phyloP scores from a whole-genome alignment of 2,113 vertebrate species.

The Dissostichus mawsoni region DNA sequence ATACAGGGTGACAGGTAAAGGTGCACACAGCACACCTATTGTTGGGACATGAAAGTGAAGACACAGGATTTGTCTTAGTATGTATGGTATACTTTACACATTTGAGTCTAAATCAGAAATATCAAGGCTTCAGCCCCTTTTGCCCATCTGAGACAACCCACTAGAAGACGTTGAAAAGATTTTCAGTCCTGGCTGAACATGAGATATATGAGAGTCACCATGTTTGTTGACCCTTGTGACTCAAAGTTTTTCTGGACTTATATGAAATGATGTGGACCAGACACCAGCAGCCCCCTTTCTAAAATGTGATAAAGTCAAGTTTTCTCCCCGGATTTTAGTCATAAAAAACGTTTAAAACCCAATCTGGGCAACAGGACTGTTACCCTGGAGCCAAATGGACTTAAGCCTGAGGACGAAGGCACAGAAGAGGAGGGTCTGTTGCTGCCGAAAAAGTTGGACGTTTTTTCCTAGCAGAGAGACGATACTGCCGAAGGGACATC shows the following conservation, averaged over 20 bases:
- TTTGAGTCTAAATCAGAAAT: background rate
- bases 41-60: conserved; percentile 13
- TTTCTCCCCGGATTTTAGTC: background rate
- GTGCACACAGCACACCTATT: background rate
- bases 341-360: background rate
- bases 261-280: conserved; percentile 53
- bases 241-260: conserved; percentile 28
- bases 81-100: conserved; percentile 33
- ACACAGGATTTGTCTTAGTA: conserved; percentile 44
- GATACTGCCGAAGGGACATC: conserved; percentile 23
- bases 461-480: conserved; percentile 30
- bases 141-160: background rate
- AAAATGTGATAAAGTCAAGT: background rate
- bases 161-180: background rate
- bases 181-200: background rate
- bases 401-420: conserved; percentile 16
- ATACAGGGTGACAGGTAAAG: conserved; percentile 33
- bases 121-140: background rate
- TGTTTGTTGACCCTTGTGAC: background rate
- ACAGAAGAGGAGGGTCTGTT: conserved; percentile 22
- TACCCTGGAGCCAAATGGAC: conserved; percentile 23
- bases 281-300: conserved; percentile 23
- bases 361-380: background rate
- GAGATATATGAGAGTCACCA: background rate
- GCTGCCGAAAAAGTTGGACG: conserved; percentile 2